Base-by-base conservation (phyloP, 2,888 invertebrate species). In the Mantis religiosa region DNA sequence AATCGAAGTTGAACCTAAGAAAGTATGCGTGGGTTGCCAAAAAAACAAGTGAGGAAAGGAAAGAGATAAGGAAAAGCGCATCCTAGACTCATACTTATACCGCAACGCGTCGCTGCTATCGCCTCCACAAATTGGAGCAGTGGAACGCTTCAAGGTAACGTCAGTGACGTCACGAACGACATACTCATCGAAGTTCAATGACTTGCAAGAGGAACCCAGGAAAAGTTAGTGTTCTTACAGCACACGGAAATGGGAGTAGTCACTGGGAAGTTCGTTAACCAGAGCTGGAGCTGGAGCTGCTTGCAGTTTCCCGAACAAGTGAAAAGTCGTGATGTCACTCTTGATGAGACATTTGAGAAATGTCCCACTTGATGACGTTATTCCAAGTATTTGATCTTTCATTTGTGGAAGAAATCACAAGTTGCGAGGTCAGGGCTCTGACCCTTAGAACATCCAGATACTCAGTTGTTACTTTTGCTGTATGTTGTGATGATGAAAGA, bases 121-220 rank as follows among this genome's bases (percentile, higher is more conserved):
- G 85, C 54, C 54, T 71, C 54, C 54, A 20, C 54, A 71, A 88
- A 83, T 87, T 89, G 89, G 89, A 89, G 89, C 89, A 89, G 89
- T 89, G 87, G 89, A 83, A 88, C 88, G 87, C 89, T 28, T 20
- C 41, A 83, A 89, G 89, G 87, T 89, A 89, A 89, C 89, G 87
- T 82, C 84, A 47, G 84, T 89, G 89, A 87, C 89, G 89, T 89
- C 89, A 87, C 20, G 54, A 71, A 2, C 54, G 20, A 54, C 54
- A 87, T 15, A n/a, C 71, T 81, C 47, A 14, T 54, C 85, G 1
- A 41, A 47, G 85, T 81, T 87, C 87, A 82, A 30, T 81, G 87
- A 87, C 87, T 81, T 54, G 87, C 25, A 71, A 71, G 54, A 71
- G 54, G 20, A 71, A 20, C 54, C 54, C 14, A 20, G 25, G 54